A percentile compares a stretch with the other conserved stretches of the same genome.
phyloP scores from a whole-genome alignment of 2,797 vertebrate species.

The Schizopygopsis malacanthus region DNA sequence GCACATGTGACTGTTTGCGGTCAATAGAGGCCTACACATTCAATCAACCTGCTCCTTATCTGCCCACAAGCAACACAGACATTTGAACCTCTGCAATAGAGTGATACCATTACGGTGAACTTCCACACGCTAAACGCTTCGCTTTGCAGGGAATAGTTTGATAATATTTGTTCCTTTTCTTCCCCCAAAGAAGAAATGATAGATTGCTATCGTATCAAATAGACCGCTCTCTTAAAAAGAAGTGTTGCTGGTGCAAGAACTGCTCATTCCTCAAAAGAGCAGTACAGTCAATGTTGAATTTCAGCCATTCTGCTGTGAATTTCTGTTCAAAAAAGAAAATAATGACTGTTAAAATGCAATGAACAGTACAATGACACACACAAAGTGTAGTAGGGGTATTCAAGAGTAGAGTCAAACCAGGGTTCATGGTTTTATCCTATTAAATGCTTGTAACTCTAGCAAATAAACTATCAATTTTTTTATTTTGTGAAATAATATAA shows the following conservation, averaged over 20 bases:
- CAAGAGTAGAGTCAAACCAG: not conserved
- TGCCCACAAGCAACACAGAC: slow-evolving; percentile 29
- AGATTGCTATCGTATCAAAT: slow-evolving; percentile 14
- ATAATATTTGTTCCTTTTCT: slow-evolving; percentile 28
- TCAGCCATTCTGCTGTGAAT: not conserved
- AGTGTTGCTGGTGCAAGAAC: not conserved
- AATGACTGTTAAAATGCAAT: not conserved
- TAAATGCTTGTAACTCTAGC: not conserved
- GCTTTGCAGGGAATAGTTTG: not conserved
- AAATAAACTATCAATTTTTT: not conserved
- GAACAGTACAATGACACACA: not conserved
- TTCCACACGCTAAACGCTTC: not conserved
- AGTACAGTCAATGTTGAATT: not conserved
- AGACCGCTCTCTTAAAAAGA: slow-evolving; percentile 21
- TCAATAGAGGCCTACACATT: slow-evolving; percentile 16
- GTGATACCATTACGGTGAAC: slow-evolving; percentile 17
- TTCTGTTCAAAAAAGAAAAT: not conserved
- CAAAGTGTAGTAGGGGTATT: not conserved
- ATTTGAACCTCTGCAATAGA: slow-evolving; percentile 24
- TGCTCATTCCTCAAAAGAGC: not conserved
- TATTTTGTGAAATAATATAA: not conserved
- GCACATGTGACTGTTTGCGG: not conserved
- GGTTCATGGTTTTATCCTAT: not conserved
- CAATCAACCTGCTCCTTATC: slow-evolving; percentile 47
- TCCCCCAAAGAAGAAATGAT: slow-evolving; percentile 13